Evolutionary conservation across 2,888 invertebrate species (phyloP).

Genomic region (Callyntrura sp.): DNA sequence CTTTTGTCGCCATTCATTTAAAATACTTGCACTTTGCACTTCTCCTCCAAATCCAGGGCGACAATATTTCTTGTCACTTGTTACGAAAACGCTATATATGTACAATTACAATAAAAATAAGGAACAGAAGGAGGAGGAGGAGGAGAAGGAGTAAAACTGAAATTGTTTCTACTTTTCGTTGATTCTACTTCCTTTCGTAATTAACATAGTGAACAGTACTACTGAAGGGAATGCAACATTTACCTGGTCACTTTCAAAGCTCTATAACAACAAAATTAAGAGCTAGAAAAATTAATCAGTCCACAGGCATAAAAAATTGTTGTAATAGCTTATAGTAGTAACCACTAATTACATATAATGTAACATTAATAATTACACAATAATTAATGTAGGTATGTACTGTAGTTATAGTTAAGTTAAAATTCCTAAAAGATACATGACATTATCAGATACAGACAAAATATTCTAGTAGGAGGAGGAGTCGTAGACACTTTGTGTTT

Average conservation of each 20-base stretch:
- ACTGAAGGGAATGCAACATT: conserved; percentile 69
- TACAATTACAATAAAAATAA: conserved; percentile 10
- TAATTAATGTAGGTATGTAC: background rate
- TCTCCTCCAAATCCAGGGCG: background rate
- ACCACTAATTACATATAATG: too few species aligned
- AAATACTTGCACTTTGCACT: background rate
- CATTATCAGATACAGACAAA: conserved; percentile 39
- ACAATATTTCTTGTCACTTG: background rate
- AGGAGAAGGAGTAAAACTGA: background rate
- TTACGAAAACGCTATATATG: background rate
- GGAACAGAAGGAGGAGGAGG: background rate
- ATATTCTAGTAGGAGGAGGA: background rate
- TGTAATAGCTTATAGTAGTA: conserved; percentile 34
- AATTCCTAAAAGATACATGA: conserved; percentile 37
- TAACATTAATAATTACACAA: conserved; percentile 43
- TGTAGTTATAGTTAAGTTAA: conserved; percentile 53
- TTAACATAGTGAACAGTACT: conserved; percentile 55
- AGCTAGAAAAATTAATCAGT: conserved; percentile 70
- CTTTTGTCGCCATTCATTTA: background rate
- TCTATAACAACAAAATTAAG: conserved; percentile 54
- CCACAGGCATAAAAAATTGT: conserved; percentile 67
- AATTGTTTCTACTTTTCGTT: background rate
- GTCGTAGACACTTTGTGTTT: too few species aligned
- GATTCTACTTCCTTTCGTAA: background rate
- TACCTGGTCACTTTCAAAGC: conserved; percentile 67